These are phyloP conservation scores for Diuraphis noxia DNA, from an alignment of 1,140 invertebrate species.

Conservation along the genomic window DNA sequence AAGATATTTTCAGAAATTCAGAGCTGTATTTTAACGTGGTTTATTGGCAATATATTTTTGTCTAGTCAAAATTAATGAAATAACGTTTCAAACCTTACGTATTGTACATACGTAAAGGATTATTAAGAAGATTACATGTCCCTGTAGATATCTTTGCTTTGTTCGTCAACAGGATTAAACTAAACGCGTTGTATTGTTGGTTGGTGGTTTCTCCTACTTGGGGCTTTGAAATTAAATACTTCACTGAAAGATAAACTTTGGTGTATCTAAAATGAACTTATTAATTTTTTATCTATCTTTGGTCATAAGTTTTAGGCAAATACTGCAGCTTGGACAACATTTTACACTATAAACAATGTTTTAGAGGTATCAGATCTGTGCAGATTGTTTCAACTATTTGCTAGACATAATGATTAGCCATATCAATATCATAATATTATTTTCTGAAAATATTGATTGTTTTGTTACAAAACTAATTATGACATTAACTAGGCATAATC, in stretches of 20 bases:
- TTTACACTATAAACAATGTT: not conserved
- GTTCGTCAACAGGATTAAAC: not conserved
- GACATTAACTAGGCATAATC: too few species aligned
- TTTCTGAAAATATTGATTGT: too few species aligned
- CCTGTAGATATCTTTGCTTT: not conserved
- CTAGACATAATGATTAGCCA: not conserved
- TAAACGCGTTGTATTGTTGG: not conserved
- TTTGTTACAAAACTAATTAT: too few species aligned
- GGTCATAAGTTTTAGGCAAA: not conserved
- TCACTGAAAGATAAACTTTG: not conserved
- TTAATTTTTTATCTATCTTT: not conserved
- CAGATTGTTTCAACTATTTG: not conserved
- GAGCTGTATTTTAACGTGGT: not conserved
- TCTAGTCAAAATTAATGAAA: not conserved
- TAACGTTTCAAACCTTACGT: not conserved
- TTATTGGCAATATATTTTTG: not conserved
- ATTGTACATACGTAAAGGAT: not conserved
- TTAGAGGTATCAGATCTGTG: not conserved
- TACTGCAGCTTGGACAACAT: not conserved
- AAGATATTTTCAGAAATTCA: not conserved
- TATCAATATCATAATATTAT: too few species aligned
- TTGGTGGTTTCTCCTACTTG: not conserved
- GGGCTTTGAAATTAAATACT: not conserved
- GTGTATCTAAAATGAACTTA: not conserved
- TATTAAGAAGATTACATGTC: not conserved